phyloP scores from a whole-genome alignment of 2,888 invertebrate genomes.

The Sabatieria punctata region DNA sequence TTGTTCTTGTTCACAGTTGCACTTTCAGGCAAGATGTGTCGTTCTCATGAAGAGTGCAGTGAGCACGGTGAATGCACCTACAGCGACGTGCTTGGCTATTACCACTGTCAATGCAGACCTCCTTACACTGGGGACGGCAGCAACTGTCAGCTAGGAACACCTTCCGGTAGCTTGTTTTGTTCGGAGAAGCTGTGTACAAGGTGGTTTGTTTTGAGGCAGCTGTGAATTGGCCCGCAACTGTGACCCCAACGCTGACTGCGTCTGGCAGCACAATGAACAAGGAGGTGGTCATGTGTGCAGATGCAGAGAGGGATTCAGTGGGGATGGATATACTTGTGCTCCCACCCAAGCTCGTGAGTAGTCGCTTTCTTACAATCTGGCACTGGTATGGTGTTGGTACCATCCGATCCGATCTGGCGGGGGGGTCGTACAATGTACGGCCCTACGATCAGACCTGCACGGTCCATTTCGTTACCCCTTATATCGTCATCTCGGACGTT shows the following conservation, averaged over 20 bases:
- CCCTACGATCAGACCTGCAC: no score
- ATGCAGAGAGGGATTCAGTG: constrained; percentile 34
- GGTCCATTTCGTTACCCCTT: no score
- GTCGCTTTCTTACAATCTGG: no score
- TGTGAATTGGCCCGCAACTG: constrained; percentile 25
- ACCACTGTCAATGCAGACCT: constrained; percentile 45
- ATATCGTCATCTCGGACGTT: no score
- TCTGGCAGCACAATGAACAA: constrained; percentile 19
- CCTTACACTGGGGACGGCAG: constrained; percentile 62
- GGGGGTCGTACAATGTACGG: no score
- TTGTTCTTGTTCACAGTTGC: no score
- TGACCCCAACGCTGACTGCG: constrained; percentile 29
- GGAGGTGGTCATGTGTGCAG: constrained; percentile 27
- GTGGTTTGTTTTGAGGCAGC: constrained; percentile 8
- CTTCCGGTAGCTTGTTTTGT: not conserved
- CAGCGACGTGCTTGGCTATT: constrained; percentile 18
- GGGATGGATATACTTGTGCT: constrained; percentile 33
- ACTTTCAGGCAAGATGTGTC: constrained; percentile 20
- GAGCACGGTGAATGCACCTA: constrained; percentile 24
- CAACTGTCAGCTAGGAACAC: constrained; percentile 38
- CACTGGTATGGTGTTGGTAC: no score
- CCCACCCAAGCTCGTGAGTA: constrained; percentile 4
- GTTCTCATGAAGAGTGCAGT: constrained; percentile 23
- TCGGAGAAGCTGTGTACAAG: not conserved
- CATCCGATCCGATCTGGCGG: no score